Percentiles rank a stretch among this genome's conserved stretches.
These are phyloP conservation scores for Drosophila sturtevanti DNA, from an alignment of 1,140 invertebrate species.

Conservation along the genomic window DNA sequence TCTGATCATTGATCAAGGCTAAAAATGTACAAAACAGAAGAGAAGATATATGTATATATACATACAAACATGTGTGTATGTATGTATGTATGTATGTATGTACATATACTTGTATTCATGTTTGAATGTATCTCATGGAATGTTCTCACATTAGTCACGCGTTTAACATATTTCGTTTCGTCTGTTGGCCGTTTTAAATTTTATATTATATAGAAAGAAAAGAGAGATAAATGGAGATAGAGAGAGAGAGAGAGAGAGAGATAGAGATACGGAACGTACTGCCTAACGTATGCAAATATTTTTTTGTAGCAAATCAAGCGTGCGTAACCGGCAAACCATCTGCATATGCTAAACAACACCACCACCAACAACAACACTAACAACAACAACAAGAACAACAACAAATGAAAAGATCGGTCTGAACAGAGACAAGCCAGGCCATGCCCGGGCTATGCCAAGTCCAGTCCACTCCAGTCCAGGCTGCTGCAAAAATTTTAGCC, in stretches of 20 bases:
- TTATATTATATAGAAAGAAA: constrained; percentile 62
- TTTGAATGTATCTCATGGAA: constrained; percentile 67
- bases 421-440: not conserved
- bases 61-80: not conserved
- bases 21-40: not conserved
- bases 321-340: constrained; percentile 67
- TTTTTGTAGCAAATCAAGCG: constrained; percentile 69
- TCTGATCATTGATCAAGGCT: constrained; percentile 20
- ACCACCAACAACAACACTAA: not conserved
- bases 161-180: constrained; percentile 79
- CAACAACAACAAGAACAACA: not conserved
- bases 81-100: not conserved
- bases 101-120: not conserved
- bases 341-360: constrained; percentile 72
- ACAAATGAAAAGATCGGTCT: constrained; percentile 15
- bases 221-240: not conserved
- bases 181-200: constrained; percentile 70
- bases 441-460: not conserved
- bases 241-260: not conserved
- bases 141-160: constrained; percentile 80
- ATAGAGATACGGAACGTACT: not conserved
- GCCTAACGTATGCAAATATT: constrained; percentile 70
- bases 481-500: not conserved
- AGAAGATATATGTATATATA: not conserved
- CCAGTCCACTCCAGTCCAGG: not conserved